A percentile compares a stretch with the other conserved stretches of the same genome.
Conservation (phyloP, 2,888 invertebrate genomes). For the Saturnia pavonia region DNA sequence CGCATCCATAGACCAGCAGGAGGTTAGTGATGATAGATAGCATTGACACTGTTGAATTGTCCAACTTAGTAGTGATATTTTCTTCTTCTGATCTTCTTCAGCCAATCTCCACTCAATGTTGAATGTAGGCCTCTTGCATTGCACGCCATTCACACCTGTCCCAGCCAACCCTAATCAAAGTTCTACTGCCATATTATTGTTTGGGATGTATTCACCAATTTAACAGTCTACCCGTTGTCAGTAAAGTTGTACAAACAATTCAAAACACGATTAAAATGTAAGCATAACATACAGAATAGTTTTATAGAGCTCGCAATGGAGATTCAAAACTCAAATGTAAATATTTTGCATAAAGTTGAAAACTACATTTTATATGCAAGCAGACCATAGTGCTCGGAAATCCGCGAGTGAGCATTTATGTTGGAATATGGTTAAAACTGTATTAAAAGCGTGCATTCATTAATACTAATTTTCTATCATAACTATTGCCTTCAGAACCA, state of each 20-base stretch:
- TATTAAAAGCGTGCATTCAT: slow-evolving; percentile 3
- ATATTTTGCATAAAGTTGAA: slow-evolving; percentile 15
- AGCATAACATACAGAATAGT: not conserved
- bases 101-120: too few relatives aligned
- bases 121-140: too few relatives aligned
- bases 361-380: slow-evolving; percentile 10
- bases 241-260: not conserved
- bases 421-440: slow-evolving; percentile 5
- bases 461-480: not conserved
- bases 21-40: too few relatives aligned
- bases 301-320: not conserved
- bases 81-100: too few relatives aligned
- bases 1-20: too few relatives aligned
- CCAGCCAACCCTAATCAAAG: too few relatives aligned
- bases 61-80: too few relatives aligned
- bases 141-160: too few relatives aligned
- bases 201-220: too few relatives aligned
- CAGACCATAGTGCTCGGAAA: not conserved
- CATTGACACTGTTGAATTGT: too few relatives aligned
- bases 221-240: too few relatives aligned
- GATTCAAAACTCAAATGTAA: slow-evolving; percentile 5
- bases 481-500: not conserved
- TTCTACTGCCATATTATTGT: too few relatives aligned
- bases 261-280: not conserved
- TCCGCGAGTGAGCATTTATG: slow-evolving; percentile 4